These are phyloP conservation scores for Dryocosmus kuriphilus DNA, from an alignment of 2,888 invertebrate genomes.

Conservation along the genomic window DNA sequence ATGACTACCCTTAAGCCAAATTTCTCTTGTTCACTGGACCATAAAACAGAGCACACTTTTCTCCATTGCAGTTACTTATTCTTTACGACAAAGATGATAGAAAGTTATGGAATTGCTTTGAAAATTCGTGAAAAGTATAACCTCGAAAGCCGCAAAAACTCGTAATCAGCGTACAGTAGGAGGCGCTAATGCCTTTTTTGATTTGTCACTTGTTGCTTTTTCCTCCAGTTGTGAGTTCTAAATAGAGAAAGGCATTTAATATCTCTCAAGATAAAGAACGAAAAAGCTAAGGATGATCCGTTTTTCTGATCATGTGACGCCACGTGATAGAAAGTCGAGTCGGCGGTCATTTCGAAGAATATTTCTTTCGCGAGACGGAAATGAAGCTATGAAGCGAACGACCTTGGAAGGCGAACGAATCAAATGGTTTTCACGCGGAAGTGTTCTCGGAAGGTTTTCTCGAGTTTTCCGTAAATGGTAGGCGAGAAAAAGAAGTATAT, in stretches of 20 bases:
- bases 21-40: not conserved
- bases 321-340: conserved; percentile 32
- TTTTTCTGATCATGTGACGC: conserved; percentile 6
- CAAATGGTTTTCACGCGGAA: conserved; percentile 49
- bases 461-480: conserved; percentile 47
- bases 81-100: conserved; percentile 23
- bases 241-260: conserved; percentile 27
- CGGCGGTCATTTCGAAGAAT: conserved; percentile 5
- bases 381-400: conserved; percentile 46
- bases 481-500: conserved; percentile 36
- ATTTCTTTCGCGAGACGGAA: conserved; percentile 18
- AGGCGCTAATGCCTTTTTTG: conserved; percentile 14
- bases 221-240: not conserved
- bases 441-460: conserved; percentile 48
- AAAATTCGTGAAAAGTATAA: conserved; percentile 1
- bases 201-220: conserved; percentile 16
- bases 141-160: not conserved
- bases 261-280: conserved; percentile 16
- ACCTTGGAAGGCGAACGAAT: conserved; percentile 43
- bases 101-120: conserved; percentile 28
- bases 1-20: conserved; percentile 2
- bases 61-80: conserved; percentile 10
- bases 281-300: not conserved
- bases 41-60: conserved; percentile 28
- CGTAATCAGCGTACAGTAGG: not conserved